A percentile compares a stretch with the other conserved stretches of the same genome.
These are phyloP conservation scores for Helicoverpa zea DNA, from an alignment of 1,140 invertebrate genomes.

Conservation along the genomic window DNA sequence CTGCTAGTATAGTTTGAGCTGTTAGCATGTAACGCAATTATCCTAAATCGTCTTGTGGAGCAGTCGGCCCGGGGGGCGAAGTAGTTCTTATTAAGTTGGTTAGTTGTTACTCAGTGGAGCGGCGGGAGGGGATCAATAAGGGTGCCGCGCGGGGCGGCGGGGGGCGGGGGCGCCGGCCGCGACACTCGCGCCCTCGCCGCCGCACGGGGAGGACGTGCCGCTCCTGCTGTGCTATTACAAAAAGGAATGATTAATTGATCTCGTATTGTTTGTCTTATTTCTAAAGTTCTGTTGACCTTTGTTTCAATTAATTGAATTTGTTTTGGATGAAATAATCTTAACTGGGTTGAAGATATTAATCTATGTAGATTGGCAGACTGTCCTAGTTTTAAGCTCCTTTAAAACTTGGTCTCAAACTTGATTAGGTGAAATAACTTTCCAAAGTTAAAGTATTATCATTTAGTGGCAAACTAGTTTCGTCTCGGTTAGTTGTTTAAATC, in stretches of 20 bases:
- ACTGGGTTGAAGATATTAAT: no score
- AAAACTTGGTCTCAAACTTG: no score
- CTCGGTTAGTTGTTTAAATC: no score
- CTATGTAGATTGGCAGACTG: no score
- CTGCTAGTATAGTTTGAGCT: constrained; percentile 28
- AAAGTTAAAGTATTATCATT: no score
- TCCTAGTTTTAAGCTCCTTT: no score
- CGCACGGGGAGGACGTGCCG: constrained; percentile 1
- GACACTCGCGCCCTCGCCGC: constrained; percentile 53
- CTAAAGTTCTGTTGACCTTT: not conserved
- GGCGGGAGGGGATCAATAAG: constrained; percentile 63
- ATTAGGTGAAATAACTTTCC: no score
- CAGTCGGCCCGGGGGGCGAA: constrained; percentile 40
- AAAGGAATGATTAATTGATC: not conserved
- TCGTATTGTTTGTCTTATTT: not conserved
- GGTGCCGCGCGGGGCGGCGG: constrained; percentile 47
- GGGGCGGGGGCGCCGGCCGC: constrained; percentile 3
- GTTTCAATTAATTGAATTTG: no score
- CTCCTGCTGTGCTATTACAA: no score
- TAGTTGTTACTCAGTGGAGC: constrained; percentile 49
- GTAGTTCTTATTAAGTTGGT: constrained; percentile 56
- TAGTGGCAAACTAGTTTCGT: no score
- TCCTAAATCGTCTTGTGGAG: constrained; percentile 28
- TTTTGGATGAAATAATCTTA: no score
- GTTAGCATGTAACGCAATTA: constrained; percentile 37